Percentiles rank a stretch among this genome's conserved stretches.
Evolutionary conservation across 2,888 invertebrate genomes (phyloP).

Genomic region (Trilocha varians): DNA sequence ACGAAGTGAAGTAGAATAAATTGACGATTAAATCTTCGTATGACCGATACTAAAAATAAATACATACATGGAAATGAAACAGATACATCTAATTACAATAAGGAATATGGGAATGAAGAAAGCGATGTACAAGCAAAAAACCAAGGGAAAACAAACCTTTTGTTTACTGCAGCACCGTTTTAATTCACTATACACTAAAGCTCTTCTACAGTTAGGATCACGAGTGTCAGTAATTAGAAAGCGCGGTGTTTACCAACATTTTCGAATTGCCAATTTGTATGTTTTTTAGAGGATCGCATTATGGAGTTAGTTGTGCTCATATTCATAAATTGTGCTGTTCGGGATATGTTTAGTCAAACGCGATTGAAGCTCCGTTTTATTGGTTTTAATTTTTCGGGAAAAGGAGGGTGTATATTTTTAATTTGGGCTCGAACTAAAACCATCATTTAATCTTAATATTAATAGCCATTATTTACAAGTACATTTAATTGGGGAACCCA

Average conservation of each 20-base stretch:
- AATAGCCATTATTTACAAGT: constrained; percentile 1
- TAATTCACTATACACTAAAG: not conserved
- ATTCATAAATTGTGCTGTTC: constrained; percentile 5
- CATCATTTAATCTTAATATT: constrained; percentile 9
- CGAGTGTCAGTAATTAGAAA: constrained; percentile 4
- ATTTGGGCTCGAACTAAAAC: constrained; percentile 9
- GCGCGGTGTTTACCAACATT: not conserved
- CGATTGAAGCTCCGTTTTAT: not conserved
- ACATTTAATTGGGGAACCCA: not conserved
- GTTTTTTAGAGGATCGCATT: not conserved
- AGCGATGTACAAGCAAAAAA: not conserved
- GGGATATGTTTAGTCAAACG: not conserved
- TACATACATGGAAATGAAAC: no score
- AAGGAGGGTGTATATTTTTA: not conserved
- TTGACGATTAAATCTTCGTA: no score
- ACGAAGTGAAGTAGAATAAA: no score
- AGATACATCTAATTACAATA: not conserved
- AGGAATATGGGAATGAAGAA: not conserved
- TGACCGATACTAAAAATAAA: no score
- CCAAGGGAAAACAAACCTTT: not conserved
- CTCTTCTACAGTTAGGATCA: constrained; percentile 6
- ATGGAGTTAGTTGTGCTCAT: constrained; percentile 22
- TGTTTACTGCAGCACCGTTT: not conserved
- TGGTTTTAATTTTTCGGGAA: not conserved
- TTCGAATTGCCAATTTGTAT: not conserved